Percentiles rank a stretch among this genome's conserved stretches.
phyloP scores from a whole-genome alignment of 1,140 invertebrate species.

The Leptonema lineaticorne region DNA sequence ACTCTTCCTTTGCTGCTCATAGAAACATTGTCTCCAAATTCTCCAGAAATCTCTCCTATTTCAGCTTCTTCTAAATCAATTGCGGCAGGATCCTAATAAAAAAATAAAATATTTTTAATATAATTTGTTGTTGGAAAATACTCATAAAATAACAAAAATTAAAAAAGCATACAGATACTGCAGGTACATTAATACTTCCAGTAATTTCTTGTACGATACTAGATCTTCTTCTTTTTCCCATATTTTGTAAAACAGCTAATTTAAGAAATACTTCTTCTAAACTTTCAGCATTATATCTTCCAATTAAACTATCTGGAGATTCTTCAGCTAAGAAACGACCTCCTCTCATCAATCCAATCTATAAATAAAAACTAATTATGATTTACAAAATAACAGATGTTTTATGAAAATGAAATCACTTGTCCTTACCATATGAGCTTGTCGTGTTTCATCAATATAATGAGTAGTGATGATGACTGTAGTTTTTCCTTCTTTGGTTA shows the following conservation, averaged over 20 bases:
- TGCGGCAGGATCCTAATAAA: constrained; percentile 58
- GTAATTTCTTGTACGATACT: constrained; percentile 74
- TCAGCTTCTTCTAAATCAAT: constrained; percentile 65
- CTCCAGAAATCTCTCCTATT: constrained; percentile 75
- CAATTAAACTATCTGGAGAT: constrained; percentile 76
- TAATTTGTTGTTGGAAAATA: not conserved
- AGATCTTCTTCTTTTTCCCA: constrained; percentile 73
- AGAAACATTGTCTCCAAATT: constrained; percentile 81
- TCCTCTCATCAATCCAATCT: constrained; percentile 92
- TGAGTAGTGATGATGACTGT: constrained; percentile 98
- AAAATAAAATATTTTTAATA: constrained; percentile 14
- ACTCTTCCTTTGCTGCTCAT: constrained; percentile 67
- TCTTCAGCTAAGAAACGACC: constrained; percentile 90
- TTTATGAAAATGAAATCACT: constrained; percentile 17
- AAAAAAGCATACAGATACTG: constrained; percentile 53
- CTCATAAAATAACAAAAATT: constrained; percentile 8
- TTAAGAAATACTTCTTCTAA: constrained; percentile 93
- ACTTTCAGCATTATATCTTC: constrained; percentile 74
- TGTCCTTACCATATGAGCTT: constrained; percentile 74
- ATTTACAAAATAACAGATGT: constrained; percentile 1
- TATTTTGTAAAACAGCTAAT: constrained; percentile 79
- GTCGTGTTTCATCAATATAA: constrained; percentile 95
- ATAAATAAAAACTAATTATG: constrained; percentile 40
- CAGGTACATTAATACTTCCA: constrained; percentile 62
- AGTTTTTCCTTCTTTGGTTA: constrained; percentile 81